Evolutionary conservation across 2,797 vertebrate genomes (phyloP), one percentile per base, ranked within the genome.

Genomic region (Myotis vivesi): DNA sequence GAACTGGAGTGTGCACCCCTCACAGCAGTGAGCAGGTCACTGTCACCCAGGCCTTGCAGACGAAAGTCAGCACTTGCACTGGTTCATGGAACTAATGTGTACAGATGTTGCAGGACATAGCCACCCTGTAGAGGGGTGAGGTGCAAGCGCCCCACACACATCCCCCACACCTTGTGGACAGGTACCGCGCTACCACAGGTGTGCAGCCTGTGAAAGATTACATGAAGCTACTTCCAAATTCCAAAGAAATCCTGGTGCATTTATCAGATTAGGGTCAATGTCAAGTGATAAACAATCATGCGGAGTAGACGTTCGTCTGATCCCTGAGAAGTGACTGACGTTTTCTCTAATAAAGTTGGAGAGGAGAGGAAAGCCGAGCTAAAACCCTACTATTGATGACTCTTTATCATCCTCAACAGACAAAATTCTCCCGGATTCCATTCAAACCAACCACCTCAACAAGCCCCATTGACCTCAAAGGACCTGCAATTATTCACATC

Each of bases 11-110:
- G 23, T 6, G 10, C 9, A 17, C 41, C 9, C 23, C 44, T 1
- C 16, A 12, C 10, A 8, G 41, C 51, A 3, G 19, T 2, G 1
- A 25, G 22, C 22, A 0, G 53, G 19, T 30, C 5, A 0, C 4
- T 1, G 17, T 7, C 8, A 53, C 11, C 38, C 44, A 8, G 30
- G 9, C 1, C 51, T 6, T 3, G 0, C 19, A 3, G 49, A 5
- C 4, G 0, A 16, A 38, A 41, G 4, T 15, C 64, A 5, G 25
- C 49, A 0, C 59, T 22, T 11, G 12, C 57, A 17, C 22, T 46
- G 6, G 0, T 22, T 28, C 22, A 0, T 11, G 25, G 38, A 41
- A 12, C 62, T 16, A 17, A 13, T 64, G 62, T 64, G 30, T 30
- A 15, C 59, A 64, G 57, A 28, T 59, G 25, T 59, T 59, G 57